Base-by-base conservation (phyloP, 2,888 invertebrate genomes). In the Euproctis similis region DNA sequence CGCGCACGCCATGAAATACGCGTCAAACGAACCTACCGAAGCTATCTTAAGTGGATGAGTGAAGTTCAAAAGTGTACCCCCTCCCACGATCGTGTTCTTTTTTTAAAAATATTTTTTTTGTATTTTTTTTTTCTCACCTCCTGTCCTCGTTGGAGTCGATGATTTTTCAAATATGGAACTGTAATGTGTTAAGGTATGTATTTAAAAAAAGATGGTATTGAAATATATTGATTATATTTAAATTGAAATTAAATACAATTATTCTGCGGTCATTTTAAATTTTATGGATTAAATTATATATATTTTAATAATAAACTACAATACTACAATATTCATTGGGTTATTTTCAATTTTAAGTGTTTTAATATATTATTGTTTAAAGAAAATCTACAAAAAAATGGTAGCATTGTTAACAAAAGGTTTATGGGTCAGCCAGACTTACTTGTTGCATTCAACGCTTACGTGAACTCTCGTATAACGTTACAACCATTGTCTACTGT, bases 391-490 rank as follows among this genome's bases (percentile, higher is more conserved):
- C n/a, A 11, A 8, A 13, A 27, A 10, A 27, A 21, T 13, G 21
- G 9, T 10, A 26, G 29, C 34, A 23, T 30, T 29, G 29, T 37
- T 53, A 48, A 53, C 36, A 53, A 53, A 59, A 57, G 52, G 39
- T 39, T 53, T 39, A 31, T 39, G 37, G 48, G 40, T 42, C 31
- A 36, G 51, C 46, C 42, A 42, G 46, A 59, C 52, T 65, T 46
- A 73, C 73, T 73, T 73, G 73, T 73, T 73, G 73, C 73, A 56
- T 61, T 57, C 53, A 40, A 28, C 12, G 38, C 39, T 50, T 50
- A 50, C 48, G 40, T 45, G 48, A 42, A 34, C 31, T 35, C 28
- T 23, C 38, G 33, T 39, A 43, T 46, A 46, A 44, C 42, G 39
- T 50, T 42, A 37, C 31, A n/a, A n/a, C n/a, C n/a, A n/a, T n/a